phyloP scores from a whole-genome alignment of 2,113 vertebrate genomes.

The Zingel zingel region DNA sequence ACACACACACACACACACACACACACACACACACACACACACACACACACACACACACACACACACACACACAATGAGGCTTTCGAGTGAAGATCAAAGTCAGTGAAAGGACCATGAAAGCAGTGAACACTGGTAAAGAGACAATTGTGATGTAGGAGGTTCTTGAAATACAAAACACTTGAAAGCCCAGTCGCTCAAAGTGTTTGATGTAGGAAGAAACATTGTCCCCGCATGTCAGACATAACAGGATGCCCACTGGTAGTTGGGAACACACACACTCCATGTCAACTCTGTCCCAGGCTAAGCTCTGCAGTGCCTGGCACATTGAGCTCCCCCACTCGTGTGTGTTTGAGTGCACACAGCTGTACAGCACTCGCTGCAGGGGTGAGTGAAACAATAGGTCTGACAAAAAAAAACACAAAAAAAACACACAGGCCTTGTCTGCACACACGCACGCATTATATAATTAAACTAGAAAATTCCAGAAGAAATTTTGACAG shows the following conservation, averaged over 20 bases:
- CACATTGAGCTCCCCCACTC: constrained; percentile 31
- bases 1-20: constrained; percentile 16
- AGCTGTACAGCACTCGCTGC: constrained; percentile 20
- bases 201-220: constrained; percentile 55
- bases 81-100: constrained; percentile 64
- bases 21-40: constrained; percentile 28
- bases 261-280: constrained; percentile 25
- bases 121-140: constrained; percentile 54
- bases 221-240: constrained; percentile 54
- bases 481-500: too few species aligned
- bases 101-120: constrained; percentile 45
- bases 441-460: too few species aligned
- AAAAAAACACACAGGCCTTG: not conserved
- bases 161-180: constrained; percentile 60
- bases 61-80: not conserved
- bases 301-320: constrained; percentile 53
- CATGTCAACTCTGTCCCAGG: constrained; percentile 43
- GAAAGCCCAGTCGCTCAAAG: constrained; percentile 61
- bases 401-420: constrained; percentile 8
- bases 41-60: constrained; percentile 33
- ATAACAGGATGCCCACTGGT: constrained; percentile 54
- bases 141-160: constrained; percentile 60
- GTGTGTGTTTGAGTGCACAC: constrained; percentile 25
- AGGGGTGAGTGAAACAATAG: constrained; percentile 55
- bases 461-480: too few species aligned